phyloP scores from a whole-genome alignment of 2,888 invertebrate genomes.

The Homarus gammarus region DNA sequence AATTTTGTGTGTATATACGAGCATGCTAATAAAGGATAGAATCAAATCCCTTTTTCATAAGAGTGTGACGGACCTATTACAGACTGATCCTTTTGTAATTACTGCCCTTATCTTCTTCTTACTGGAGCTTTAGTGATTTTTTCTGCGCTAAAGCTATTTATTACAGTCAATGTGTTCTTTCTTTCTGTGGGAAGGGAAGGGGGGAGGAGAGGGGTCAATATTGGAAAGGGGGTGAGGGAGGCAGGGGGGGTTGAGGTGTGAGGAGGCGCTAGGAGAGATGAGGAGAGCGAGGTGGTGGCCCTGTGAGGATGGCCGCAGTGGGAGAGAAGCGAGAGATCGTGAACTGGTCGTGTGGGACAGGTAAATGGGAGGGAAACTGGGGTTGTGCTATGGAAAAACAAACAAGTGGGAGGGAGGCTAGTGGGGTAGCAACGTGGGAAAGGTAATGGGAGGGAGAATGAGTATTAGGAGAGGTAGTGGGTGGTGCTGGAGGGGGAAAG shows the following conservation, averaged over 20 bases:
- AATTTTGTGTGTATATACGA: conserved; percentile 30
- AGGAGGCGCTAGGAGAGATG: background rate
- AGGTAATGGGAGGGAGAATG: background rate
- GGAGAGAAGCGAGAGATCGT: too few relatives aligned
- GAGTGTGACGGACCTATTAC: conserved; percentile 32
- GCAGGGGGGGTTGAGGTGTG: too few relatives aligned
- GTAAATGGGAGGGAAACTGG: background rate
- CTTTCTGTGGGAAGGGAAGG: background rate
- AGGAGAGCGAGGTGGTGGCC: background rate
- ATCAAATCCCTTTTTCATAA: conserved; percentile 40
- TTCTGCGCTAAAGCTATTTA: background rate
- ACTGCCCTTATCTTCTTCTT: conserved; percentile 25
- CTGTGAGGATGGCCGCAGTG: background rate
- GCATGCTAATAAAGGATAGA: conserved; percentile 24
- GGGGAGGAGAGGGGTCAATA: background rate
- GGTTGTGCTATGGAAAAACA: too few relatives aligned
- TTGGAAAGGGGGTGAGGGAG: background rate
- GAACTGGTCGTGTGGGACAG: too few relatives aligned
- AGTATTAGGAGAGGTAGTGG: background rate
- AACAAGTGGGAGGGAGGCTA: conserved; percentile 8
- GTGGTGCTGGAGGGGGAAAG: background rate
- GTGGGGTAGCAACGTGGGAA: background rate
- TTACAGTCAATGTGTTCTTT: background rate
- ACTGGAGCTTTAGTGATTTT: conserved; percentile 30
- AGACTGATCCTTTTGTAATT: conserved; percentile 38